Evolutionary conservation across 2,113 vertebrate species (phyloP), one percentile per base, ranked within the genome.

Genomic region (Oxyura jamaicensis): DNA sequence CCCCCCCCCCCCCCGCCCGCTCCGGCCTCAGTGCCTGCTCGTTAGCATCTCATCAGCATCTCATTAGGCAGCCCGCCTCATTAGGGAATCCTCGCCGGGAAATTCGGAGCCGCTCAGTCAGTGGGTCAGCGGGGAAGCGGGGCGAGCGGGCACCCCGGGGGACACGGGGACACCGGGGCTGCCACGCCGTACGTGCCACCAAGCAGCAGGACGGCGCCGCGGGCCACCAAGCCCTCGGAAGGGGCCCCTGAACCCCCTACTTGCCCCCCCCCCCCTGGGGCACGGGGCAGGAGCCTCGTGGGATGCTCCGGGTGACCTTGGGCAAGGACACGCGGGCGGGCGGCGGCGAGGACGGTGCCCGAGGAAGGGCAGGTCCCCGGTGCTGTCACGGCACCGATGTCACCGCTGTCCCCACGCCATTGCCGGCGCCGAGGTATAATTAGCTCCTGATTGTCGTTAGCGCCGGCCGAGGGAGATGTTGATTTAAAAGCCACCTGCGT

Each of bases 51-150:
- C 69, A 68, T 86, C 10, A 78, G 72, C 78, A 58, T 90, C 67
- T 69, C 55, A 74, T 86, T 79, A 69, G 58, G 83, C 60, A 31
- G 41, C 22, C 55, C 11, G 7, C 42, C 74, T 74, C 55, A 69
- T 86, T 86, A 91, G 90, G 90, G 77, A 82, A 80, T 82, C 77
- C 83, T 76, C 55, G 21, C 55, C 21, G 69, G 76, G 63, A 74
- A 86, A 73, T 63, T 39, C 1, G 4, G 35, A 63, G 62, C 13
- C 33, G 13, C 69, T 81, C 39, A 50, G 83, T 91, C 20, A 91
- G 35, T 91, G 71, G 90, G 90, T 82, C 90, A 92, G 83, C 28
- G 5, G 90, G 84, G 71, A 82, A 92, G 50, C 58, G 71, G 56
- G 84, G 42, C 12, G 18, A 48, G 42, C 46, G 29, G n/a, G 28